Evolutionary conservation across 1,140 invertebrate genomes (phyloP).

Genomic region (Eriosoma lanigerum): DNA sequence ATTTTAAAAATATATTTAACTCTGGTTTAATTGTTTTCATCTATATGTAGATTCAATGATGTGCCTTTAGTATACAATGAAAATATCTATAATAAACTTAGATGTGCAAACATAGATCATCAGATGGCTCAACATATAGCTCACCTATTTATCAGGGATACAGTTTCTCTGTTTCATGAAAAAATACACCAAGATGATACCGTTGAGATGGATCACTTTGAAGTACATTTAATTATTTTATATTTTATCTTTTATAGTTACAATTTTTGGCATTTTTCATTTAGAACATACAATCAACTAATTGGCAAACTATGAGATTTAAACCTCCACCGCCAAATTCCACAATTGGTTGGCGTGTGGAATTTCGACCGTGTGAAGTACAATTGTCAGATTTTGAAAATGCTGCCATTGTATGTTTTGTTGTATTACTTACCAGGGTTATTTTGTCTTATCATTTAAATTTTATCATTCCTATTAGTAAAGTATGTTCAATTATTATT

Average conservation of each 20-base stretch:
- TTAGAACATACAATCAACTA: slow-evolving; percentile 99
- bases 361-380: slow-evolving; percentile 98
- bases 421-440: slow-evolving; percentile 93
- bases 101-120: slow-evolving; percentile 86
- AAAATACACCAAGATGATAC: slow-evolving; percentile 93
- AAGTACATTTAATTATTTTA: slow-evolving; percentile 64
- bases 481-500: too few species aligned
- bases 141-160: slow-evolving; percentile 97
- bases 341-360: slow-evolving; percentile 97
- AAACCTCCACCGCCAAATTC: slow-evolving; percentile 95
- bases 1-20: too few species aligned
- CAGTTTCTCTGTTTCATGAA: slow-evolving; percentile 93
- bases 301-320: slow-evolving; percentile 99
- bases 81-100: slow-evolving; percentile 77
- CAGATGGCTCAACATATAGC: slow-evolving; percentile 91
- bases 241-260: slow-evolving; percentile 23
- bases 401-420: slow-evolving; percentile 96
- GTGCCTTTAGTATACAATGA: slow-evolving; percentile 85
- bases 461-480: slow-evolving; percentile 96
- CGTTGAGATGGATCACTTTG: slow-evolving; percentile 97
- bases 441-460: slow-evolving; percentile 96
- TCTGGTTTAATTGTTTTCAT: too few species aligned
- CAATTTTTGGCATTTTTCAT: slow-evolving; percentile 54
- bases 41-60: slow-evolving; percentile 76
- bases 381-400: slow-evolving; percentile 99